These are phyloP conservation scores for Lasiurus cinereus DNA, from an alignment of 2,113 vertebrate species.

Conservation along the genomic window DNA sequence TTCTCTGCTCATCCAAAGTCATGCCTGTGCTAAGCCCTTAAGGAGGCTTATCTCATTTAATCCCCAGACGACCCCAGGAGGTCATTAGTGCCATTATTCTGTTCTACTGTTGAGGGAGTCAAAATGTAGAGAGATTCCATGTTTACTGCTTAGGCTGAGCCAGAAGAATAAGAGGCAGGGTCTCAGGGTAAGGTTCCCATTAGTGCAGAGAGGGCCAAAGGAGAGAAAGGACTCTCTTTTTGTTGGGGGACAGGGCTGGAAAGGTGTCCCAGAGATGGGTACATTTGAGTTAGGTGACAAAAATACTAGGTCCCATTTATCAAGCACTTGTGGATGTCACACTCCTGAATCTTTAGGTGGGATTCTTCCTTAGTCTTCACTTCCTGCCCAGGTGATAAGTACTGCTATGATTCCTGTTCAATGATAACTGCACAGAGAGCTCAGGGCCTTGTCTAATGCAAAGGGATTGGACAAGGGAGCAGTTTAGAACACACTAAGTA, in stretches of 20 bases:
- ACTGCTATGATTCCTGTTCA: background rate
- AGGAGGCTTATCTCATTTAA: conserved; percentile 19
- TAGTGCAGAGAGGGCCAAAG: background rate
- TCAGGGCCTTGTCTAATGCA: background rate
- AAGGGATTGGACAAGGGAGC: rapidly evolving
- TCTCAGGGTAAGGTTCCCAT: background rate
- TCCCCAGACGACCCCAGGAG: background rate
- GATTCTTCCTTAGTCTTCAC: background rate
- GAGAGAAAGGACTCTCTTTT: background rate
- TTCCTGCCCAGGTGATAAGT: rapidly evolving
- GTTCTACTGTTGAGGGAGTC: background rate
- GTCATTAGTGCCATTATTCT: background rate
- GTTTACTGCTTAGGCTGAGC: background rate
- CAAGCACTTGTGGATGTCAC: background rate
- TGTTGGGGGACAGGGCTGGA: background rate
- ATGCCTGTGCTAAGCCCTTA: background rate
- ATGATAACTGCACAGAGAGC: background rate
- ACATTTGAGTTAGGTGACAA: background rate
- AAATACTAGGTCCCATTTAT: background rate
- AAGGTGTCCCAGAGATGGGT: background rate
- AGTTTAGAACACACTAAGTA: rapidly evolving
- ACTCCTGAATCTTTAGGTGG: background rate
- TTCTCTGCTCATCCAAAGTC: background rate
- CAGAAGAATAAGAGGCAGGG: background rate
- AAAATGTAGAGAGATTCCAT: rapidly evolving